Evolutionary conservation across 2,888 invertebrate species (phyloP).

Genomic region (Ennomos fuscantarius): DNA sequence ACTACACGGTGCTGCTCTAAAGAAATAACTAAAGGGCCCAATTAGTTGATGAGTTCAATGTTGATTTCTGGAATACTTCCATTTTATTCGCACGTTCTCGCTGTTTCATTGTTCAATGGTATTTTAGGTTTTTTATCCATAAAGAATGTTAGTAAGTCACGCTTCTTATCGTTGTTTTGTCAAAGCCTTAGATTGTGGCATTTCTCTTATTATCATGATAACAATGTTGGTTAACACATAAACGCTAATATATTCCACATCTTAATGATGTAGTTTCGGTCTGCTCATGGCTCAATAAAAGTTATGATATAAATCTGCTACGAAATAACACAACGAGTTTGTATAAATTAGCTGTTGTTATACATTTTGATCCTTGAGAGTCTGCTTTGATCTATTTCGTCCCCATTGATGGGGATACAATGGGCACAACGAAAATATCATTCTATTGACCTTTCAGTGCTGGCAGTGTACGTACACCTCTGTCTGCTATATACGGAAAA

Average conservation of each 20-base stretch:
- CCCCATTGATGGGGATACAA: too few relatives aligned
- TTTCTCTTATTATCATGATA: constrained; percentile 5
- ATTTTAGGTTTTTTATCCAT: constrained; percentile 45
- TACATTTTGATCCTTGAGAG: constrained; percentile 4
- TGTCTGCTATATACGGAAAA: too few relatives aligned
- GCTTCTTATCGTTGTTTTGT: constrained; percentile 30
- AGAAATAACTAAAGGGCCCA: constrained; percentile 68
- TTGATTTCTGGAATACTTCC: constrained; percentile 51
- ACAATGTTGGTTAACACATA: constrained; percentile 3
- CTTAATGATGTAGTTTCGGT: too few relatives aligned
- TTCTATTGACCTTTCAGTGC: too few relatives aligned
- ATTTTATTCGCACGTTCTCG: constrained; percentile 52
- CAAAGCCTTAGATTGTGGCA: constrained; percentile 14
- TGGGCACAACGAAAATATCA: too few relatives aligned
- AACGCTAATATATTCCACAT: too few relatives aligned
- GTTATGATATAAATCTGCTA: too few relatives aligned
- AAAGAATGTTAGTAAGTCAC: constrained; percentile 38
- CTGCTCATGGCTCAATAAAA: too few relatives aligned
- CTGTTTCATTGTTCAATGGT: constrained; percentile 54
- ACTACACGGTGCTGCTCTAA: constrained; percentile 26
- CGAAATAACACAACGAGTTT: too few relatives aligned
- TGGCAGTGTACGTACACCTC: too few relatives aligned
- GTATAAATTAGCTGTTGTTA: too few relatives aligned
- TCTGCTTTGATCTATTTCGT: not conserved
- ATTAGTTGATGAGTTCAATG: constrained; percentile 59